Percentiles rank a stretch among this genome's conserved stretches.
These are phyloP conservation scores for Helicolenus hilgendorfi DNA, from an alignment of 2,797 vertebrate species.

Conservation along the genomic window DNA sequence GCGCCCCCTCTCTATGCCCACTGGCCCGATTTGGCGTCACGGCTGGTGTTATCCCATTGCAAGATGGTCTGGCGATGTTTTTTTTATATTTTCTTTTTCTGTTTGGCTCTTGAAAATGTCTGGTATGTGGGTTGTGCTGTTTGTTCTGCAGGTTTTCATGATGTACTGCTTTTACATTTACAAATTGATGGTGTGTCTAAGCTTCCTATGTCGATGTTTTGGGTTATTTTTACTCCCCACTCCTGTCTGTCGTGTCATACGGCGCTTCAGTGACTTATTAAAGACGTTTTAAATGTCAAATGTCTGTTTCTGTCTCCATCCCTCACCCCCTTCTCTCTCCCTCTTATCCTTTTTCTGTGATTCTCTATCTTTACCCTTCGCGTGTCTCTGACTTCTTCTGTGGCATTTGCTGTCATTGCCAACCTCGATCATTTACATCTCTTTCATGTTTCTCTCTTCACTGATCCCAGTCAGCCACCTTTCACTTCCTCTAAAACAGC, in stretches of 20 bases:
- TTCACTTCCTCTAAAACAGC: constrained; percentile 20
- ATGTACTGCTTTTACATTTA: constrained; percentile 5
- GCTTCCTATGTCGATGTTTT: constrained; percentile 14
- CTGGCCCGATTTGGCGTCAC: neutral
- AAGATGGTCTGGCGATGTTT: neutral
- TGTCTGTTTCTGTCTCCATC: constrained; percentile 56
- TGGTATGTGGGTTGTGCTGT: neutral
- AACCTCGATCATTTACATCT: constrained; percentile 60
- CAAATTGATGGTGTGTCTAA: constrained; percentile 1
- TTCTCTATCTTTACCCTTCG: constrained; percentile 5
- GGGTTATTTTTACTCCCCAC: constrained; percentile 19
- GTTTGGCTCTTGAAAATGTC: neutral
- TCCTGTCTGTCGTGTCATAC: neutral
- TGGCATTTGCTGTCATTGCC: constrained; percentile 49
- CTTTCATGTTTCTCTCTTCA: constrained; percentile 42
- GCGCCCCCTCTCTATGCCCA: too few relatives aligned
- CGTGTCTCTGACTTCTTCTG: constrained; percentile 2
- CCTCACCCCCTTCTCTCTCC: constrained; percentile 11
- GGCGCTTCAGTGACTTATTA: constrained; percentile 43
- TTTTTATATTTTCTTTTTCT: neutral
- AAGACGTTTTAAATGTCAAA: constrained; percentile 68
- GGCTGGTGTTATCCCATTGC: neutral
- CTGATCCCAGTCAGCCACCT: constrained; percentile 24
- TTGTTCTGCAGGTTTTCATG: neutral
- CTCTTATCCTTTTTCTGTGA: neutral